Conservation (phyloP, 2,113 vertebrate genomes). For the Hassar affinis region DNA sequence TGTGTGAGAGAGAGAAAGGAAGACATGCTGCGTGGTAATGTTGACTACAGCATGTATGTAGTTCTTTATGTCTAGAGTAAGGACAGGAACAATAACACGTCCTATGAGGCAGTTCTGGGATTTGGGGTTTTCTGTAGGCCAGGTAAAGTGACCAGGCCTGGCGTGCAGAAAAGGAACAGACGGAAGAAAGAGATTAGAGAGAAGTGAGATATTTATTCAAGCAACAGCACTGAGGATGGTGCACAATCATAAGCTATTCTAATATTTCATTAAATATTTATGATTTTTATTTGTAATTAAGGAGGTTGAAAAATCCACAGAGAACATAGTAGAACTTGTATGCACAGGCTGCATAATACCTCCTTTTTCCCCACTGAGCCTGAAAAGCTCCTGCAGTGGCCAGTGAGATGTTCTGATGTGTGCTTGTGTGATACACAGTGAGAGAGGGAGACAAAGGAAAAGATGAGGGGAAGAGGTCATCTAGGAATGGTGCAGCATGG, state of each 20-base stretch:
- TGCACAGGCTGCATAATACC: neutral
- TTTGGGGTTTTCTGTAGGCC: neutral
- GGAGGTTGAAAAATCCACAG: neutral
- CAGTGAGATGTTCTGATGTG: neutral
- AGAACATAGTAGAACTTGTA: neutral
- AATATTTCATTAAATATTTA: neutral
- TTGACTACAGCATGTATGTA: slow-evolving; percentile 52
- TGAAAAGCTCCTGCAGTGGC: slow-evolving; percentile 4
- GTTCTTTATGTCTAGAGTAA: slow-evolving; percentile 68
- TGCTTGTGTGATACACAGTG: slow-evolving; percentile 9
- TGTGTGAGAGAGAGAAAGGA: neutral
- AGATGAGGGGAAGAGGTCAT: slow-evolving; percentile 51
- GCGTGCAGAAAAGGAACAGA: too few species aligned
- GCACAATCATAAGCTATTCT: neutral
- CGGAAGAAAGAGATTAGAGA: neutral
- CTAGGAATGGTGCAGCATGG: slow-evolving; percentile 66
- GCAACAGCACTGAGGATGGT: neutral
- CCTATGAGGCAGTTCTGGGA: slow-evolving; percentile 65
- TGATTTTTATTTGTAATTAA: neutral
- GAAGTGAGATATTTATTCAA: neutral
- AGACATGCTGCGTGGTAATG: slow-evolving; percentile 60
- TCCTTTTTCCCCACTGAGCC: neutral
- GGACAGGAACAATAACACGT: slow-evolving; percentile 71
- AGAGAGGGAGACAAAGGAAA: slow-evolving; percentile 31
- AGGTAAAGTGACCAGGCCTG: too few species aligned